Evolutionary conservation across 2,888 invertebrate genomes (phyloP), one percentile per base, ranked within the genome.

Genomic region (Chromoteleia sp.): DNA sequence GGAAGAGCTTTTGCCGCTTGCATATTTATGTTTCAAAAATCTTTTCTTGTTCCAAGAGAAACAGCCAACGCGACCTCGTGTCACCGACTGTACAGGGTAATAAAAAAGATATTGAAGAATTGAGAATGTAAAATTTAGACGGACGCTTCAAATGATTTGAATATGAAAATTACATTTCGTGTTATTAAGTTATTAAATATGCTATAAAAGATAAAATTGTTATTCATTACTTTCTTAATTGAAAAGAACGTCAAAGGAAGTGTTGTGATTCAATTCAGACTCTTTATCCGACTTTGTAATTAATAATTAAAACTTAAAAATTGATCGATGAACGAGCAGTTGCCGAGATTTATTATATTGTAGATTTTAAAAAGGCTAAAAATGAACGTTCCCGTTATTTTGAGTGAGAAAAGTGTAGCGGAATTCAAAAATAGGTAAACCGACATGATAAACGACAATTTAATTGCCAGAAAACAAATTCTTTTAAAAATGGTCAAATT

Each of bases 381-480:
- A 25, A 25, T 25, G 2, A 2, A 25, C 6, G 2, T 4, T 25
- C 25, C 25, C 25, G 6, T 25, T 4, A 25, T 2, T 25, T 25
- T 25, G 3, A 25, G 6, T 25, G 3, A 25, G 6, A 4, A 25
- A 25, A 25, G 6, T 25, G 6, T 2, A 25, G 6, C 25, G 25
- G 25, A 6, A 25, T 25, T 4, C 3, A 4, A 2, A 4, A 43
- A 43, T 17, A 6, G 7, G 17, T 36, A 36, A n/a, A 10, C 1
- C 19, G 21, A 12, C 14, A 14, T 30, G 30, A 52, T 7, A 41
- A 21, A 39, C 12, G 43, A 25, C 14, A 8, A 25, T 41, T 61
- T 61, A 61, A 45, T 61, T 61, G 3, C 61, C 43, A 6, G 5
- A 61, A 45, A 41, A 15, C 41, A 45, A 61, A 45, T 41, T 21